A percentile compares a stretch with the other conserved stretches of the same genome.
Conservation (phyloP, 2,113 vertebrate genomes). For the Hippocampus comes region DNA sequence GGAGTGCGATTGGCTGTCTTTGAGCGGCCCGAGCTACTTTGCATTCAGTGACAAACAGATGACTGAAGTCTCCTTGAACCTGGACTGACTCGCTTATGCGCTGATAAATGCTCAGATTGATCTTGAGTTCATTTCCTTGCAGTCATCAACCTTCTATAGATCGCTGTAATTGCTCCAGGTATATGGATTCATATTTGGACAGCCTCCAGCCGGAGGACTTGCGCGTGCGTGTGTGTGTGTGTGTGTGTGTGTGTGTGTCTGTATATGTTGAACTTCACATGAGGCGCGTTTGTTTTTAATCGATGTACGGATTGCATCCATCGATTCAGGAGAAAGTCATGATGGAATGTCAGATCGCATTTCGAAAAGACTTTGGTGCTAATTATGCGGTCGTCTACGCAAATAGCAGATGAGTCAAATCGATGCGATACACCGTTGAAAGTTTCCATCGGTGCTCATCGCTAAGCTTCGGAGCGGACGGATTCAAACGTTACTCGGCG, state of each 20-base stretch:
- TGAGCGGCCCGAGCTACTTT: constrained; percentile 22
- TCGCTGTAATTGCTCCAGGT: constrained; percentile 56
- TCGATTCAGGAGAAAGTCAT: constrained; percentile 37
- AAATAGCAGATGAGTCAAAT: constrained; percentile 29
- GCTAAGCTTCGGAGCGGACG: not conserved
- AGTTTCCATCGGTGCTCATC: constrained; percentile 9
- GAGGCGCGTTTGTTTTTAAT: constrained; percentile 47
- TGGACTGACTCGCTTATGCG: constrained; percentile 43
- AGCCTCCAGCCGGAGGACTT: constrained; percentile 48
- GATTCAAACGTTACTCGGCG: too few species aligned
- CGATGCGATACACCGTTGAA: constrained; percentile 20
- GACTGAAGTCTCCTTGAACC: constrained; percentile 59
- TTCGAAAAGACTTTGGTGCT: constrained; percentile 24
- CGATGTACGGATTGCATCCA: constrained; percentile 55
- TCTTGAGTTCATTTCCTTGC: constrained; percentile 52
- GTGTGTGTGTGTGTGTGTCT: not conserved
- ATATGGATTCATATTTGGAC: constrained; percentile 64
- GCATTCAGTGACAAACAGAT: constrained; percentile 39
- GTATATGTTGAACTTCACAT: constrained; percentile 36
- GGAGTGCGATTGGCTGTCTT: constrained; percentile 26
- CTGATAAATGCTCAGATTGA: constrained; percentile 60
- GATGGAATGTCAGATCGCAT: constrained; percentile 50
- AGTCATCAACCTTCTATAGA: constrained; percentile 40
- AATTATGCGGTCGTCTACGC: constrained; percentile 28
- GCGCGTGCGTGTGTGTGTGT: constrained; percentile 14